Evolutionary conservation across 2,113 vertebrate species (phyloP).

Genomic region (Prunella fulvescens): DNA sequence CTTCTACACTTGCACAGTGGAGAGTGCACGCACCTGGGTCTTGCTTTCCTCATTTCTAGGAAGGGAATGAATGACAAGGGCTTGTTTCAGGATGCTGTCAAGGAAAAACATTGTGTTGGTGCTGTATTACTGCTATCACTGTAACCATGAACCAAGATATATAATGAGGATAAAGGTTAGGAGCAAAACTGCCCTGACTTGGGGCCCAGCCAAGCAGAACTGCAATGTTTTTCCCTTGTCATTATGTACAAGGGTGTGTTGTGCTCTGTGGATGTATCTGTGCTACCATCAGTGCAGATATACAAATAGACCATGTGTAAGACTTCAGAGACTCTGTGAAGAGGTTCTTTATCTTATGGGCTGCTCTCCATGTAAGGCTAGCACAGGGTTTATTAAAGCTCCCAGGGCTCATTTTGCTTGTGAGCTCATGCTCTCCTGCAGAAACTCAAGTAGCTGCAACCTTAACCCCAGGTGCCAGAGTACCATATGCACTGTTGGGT

Average conservation of each 20-base stretch:
- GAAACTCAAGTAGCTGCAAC: background rate
- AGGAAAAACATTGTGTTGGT: background rate
- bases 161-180: background rate
- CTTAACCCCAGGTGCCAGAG: background rate
- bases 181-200: background rate
- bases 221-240: background rate
- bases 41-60: background rate
- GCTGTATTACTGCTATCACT: background rate
- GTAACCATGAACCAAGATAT: background rate
- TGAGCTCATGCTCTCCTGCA: background rate
- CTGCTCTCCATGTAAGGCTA: background rate
- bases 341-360: slow-evolving; percentile 38
- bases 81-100: background rate
- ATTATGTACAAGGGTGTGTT: background rate
- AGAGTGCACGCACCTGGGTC: background rate
- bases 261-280: background rate
- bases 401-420: background rate
- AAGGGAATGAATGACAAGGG: background rate
- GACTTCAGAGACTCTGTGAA: background rate
- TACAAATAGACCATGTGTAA: background rate
- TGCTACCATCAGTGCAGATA: background rate
- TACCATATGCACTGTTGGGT: fast-evolving
- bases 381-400: fast-evolving
- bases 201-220: background rate
- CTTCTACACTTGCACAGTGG: background rate